These are phyloP conservation scores for Pagrus major DNA, from an alignment of 2,113 vertebrate species.

Conservation along the genomic window DNA sequence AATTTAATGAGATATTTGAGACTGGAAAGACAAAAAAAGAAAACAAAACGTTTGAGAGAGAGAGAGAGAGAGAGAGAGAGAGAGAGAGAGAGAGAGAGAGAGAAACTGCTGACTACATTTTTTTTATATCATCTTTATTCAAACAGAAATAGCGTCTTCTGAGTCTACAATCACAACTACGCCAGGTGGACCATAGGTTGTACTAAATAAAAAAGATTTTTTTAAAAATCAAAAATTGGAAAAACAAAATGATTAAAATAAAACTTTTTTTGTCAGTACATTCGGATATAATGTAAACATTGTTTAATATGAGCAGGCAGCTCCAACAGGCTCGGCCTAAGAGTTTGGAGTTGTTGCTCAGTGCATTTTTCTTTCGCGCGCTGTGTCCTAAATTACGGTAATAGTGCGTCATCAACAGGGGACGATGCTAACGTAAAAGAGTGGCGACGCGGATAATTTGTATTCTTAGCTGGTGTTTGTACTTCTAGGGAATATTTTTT, in stretches of 20 bases:
- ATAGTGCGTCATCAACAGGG: conserved; percentile 46
- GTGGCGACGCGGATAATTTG: conserved; percentile 1
- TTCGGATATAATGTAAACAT: too few species aligned
- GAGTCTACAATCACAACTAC: too few species aligned
- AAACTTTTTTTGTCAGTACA: too few species aligned
- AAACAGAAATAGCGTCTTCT: too few species aligned
- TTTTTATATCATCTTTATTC: too few species aligned
- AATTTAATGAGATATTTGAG: not conserved
- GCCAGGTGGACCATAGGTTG: too few species aligned
- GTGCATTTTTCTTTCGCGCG: conserved; percentile 33
- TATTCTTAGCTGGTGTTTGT: not conserved
- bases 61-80: not conserved
- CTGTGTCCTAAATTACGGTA: conserved; percentile 43
- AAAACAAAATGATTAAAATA: too few species aligned
- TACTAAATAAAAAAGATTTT: too few species aligned
- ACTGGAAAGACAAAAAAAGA: not conserved
- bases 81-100: not conserved
- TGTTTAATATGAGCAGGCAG: too few species aligned
- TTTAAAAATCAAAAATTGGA: too few species aligned
- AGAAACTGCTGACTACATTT: not conserved
- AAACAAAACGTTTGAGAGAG: not conserved
- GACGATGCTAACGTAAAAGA: conserved; percentile 26
- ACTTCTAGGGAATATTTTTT: not conserved
- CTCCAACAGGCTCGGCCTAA: too few species aligned
- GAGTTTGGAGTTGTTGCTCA: too few species aligned